Evolutionary conservation across 2,888 invertebrate species (phyloP).

Genomic region (Synergus laeviventris): DNA sequence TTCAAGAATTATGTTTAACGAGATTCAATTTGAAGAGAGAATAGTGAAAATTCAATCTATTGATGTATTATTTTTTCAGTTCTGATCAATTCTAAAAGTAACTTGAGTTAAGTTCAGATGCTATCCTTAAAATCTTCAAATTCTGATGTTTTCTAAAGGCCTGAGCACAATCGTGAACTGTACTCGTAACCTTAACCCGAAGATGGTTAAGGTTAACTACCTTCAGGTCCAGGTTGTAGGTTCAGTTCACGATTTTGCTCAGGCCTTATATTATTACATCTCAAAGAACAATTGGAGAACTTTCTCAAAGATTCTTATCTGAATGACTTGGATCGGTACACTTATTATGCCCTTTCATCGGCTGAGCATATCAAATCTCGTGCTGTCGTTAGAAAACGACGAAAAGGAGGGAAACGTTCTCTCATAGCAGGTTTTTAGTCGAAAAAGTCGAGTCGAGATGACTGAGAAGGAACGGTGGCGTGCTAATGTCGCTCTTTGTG

Average conservation of each 20-base stretch:
- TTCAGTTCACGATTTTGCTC: no score
- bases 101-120: no score
- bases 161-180: no score
- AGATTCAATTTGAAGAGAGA: background rate
- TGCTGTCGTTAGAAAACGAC: slow-evolving; percentile 30
- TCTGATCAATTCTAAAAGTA: no score
- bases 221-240: no score
- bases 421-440: background rate
- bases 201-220: no score
- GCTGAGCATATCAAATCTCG: slow-evolving; percentile 28
- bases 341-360: slow-evolving; percentile 44
- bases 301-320: slow-evolving; percentile 12
- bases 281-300: background rate
- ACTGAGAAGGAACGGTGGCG: slow-evolving; percentile 52
- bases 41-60: background rate
- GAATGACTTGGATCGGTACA: slow-evolving; percentile 40
- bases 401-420: slow-evolving; percentile 41
- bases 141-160: no score
- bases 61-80: background rate
- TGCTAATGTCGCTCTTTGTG: slow-evolving; percentile 71
- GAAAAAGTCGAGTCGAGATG: slow-evolving; percentile 47
- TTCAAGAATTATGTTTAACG: background rate
- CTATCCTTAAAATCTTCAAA: background rate
- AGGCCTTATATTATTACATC: no score
- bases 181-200: no score